phyloP scores from a whole-genome alignment of 2,888 invertebrate species.

The Mactromeris polynyma region DNA sequence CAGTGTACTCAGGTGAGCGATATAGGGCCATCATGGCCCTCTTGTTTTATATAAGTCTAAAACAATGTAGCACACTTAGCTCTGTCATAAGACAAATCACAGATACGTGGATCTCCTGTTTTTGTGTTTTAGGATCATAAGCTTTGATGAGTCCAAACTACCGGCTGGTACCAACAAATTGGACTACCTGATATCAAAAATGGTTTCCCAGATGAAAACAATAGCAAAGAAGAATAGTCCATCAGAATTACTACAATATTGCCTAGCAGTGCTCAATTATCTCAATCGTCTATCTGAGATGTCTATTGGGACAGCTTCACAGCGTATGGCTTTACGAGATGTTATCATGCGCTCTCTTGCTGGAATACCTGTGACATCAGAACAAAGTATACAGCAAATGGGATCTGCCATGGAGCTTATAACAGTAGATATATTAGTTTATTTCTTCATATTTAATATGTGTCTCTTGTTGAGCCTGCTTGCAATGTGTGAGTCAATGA shows the following conservation, averaged over 20 bases:
- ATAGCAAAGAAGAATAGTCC: conserved; percentile 78
- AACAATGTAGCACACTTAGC: no score
- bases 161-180: conserved; percentile 38
- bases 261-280: conserved; percentile 72
- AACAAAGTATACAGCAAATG: conserved; percentile 75
- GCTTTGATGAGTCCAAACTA: conserved; percentile 49
- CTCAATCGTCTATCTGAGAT: conserved; percentile 76
- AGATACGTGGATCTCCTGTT: not conserved
- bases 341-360: conserved; percentile 70
- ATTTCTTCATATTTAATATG: no score
- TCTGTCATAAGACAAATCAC: no score
- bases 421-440: conserved; percentile 71
- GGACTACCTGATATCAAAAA: conserved; percentile 68
- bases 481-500: no score
- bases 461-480: no score
- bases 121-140: conserved; percentile 62
- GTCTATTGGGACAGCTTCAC: conserved; percentile 31
- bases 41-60: no score
- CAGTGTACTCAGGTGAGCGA: no score
- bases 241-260: conserved; percentile 74
- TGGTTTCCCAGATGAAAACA: conserved; percentile 60
- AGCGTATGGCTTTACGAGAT: conserved; percentile 73
- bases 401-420: conserved; percentile 73
- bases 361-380: conserved; percentile 67
- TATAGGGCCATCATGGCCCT: no score